A percentile compares a stretch with the other conserved stretches of the same genome.
Conservation (phyloP, 2,113 vertebrate species). For the Percina caprodes region DNA sequence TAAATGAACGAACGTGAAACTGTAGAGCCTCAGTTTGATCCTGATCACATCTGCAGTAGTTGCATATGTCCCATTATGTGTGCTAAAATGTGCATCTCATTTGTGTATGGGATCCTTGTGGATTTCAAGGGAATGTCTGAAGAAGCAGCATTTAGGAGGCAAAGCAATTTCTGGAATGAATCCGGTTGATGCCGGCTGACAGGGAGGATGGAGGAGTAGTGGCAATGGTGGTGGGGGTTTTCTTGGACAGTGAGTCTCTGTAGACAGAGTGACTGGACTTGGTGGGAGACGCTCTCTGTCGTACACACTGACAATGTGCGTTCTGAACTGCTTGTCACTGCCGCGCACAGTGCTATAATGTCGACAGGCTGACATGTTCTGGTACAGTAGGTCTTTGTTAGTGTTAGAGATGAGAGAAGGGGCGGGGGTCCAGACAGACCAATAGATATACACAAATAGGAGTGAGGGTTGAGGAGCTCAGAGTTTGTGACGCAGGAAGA, state of each 20-base stretch:
- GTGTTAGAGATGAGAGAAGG: constrained; percentile 23
- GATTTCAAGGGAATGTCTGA: constrained; percentile 2
- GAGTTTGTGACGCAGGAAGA: not conserved
- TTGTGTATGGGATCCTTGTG: not conserved
- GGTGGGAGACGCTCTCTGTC: constrained; percentile 38
- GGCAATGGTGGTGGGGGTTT: not conserved
- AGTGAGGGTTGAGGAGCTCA: constrained; percentile 20
- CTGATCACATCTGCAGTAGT: constrained; percentile 19
- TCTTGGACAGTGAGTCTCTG: constrained; percentile 49
- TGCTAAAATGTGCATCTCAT: constrained; percentile 24
- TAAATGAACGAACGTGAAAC: constrained; percentile 19
- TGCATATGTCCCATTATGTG: constrained; percentile 16
- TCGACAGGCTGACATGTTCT: constrained; percentile 54
- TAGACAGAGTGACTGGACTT: constrained; percentile 26
- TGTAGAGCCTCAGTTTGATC: constrained; percentile 17
- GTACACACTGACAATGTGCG: constrained; percentile 55
- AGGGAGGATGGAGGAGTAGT: constrained; percentile 5
- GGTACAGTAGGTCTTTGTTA: constrained; percentile 67
- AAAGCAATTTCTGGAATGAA: constrained; percentile 4
- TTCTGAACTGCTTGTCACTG: constrained; percentile 62
- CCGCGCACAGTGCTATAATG: constrained; percentile 60
- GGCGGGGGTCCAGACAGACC: constrained; percentile 4
- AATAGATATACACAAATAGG: constrained; percentile 8
- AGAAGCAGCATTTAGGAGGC: not conserved
- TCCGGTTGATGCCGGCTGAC: not conserved